Conservation (phyloP, 2,888 invertebrate genomes). For the Endomychus coccineus region DNA sequence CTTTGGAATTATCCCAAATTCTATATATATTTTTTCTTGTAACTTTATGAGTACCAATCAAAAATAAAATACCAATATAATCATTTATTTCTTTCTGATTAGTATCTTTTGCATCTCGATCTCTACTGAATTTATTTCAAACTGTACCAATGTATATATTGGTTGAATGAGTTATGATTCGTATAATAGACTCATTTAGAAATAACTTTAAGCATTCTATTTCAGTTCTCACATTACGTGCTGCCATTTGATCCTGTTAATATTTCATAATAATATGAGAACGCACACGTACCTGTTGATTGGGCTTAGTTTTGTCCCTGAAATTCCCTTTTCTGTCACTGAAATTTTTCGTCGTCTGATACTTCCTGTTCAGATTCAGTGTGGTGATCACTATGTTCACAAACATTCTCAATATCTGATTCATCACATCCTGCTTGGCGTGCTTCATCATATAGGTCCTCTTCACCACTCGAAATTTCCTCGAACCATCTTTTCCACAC, state of each 20-base stretch:
- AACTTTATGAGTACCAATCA: not conserved
- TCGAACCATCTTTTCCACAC: conserved; percentile 1
- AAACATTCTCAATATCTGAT: not conserved
- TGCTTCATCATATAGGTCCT: not conserved
- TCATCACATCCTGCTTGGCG: not conserved
- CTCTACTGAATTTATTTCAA: conserved; percentile 2
- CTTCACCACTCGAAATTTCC: not conserved
- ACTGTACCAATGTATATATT: conserved; percentile 3
- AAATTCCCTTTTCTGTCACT: no score
- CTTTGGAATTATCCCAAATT: conserved; percentile 4
- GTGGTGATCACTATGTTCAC: no score
- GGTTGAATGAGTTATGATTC: conserved; percentile 1
- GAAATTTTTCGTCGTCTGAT: conserved; percentile 1
- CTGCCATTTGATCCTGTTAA: not conserved
- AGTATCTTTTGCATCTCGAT: conserved; percentile 6
- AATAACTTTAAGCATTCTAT: conserved; percentile 4
- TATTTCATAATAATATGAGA: conserved; percentile 2
- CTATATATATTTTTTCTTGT: conserved; percentile 2
- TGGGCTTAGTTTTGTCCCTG: no score
- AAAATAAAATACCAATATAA: not conserved
- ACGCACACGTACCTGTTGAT: no score
- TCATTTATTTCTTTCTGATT: conserved; percentile 3
- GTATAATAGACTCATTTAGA: conserved; percentile 3
- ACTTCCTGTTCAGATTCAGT: no score
- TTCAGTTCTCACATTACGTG: not conserved